Conservation (phyloP, 2,113 vertebrate genomes). For the Rhineura floridana region DNA sequence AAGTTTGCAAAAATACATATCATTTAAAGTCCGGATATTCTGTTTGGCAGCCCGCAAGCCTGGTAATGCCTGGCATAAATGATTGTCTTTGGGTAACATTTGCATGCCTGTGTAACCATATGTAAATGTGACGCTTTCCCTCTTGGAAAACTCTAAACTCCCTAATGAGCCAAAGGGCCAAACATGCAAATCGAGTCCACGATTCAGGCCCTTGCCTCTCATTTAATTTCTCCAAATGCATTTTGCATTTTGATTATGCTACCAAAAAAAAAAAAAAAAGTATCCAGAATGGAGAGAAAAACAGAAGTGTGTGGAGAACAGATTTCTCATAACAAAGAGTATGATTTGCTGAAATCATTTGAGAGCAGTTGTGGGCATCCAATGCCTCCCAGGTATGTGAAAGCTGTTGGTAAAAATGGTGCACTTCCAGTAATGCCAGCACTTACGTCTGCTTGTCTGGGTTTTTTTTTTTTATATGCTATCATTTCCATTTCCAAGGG, state of each 20-base stretch:
- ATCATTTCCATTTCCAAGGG: too few species aligned
- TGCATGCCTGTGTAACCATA: slow-evolving; percentile 50
- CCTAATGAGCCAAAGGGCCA: slow-evolving; percentile 63
- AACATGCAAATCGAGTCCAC: slow-evolving; percentile 70
- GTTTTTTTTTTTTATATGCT: slow-evolving; percentile 15
- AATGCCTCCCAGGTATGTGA: slow-evolving; percentile 57
- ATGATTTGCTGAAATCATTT: slow-evolving; percentile 71
- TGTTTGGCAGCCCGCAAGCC: slow-evolving; percentile 37
- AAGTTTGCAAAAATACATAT: slow-evolving; percentile 52
- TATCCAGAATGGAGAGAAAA: slow-evolving; percentile 55
- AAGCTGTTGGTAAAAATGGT: slow-evolving; percentile 46
- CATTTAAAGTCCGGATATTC: slow-evolving; percentile 59
- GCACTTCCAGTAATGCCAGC: slow-evolving; percentile 16
- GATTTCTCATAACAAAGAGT: slow-evolving; percentile 73
- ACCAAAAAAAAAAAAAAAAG: slow-evolving; percentile 44
- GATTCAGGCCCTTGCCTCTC: slow-evolving; percentile 60
- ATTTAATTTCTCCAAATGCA: slow-evolving; percentile 73
- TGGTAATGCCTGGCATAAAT: slow-evolving; percentile 58
- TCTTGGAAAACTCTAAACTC: slow-evolving; percentile 57
- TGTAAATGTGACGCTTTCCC: slow-evolving; percentile 58
- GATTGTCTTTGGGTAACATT: slow-evolving; percentile 43
- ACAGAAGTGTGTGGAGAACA: slow-evolving; percentile 41
- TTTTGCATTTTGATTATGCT: slow-evolving; percentile 74
- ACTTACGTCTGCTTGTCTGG: slow-evolving; percentile 16
- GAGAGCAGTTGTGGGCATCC: slow-evolving; percentile 54